phyloP scores from a whole-genome alignment of 2,797 vertebrate species.

The Centropyge bicolor region DNA sequence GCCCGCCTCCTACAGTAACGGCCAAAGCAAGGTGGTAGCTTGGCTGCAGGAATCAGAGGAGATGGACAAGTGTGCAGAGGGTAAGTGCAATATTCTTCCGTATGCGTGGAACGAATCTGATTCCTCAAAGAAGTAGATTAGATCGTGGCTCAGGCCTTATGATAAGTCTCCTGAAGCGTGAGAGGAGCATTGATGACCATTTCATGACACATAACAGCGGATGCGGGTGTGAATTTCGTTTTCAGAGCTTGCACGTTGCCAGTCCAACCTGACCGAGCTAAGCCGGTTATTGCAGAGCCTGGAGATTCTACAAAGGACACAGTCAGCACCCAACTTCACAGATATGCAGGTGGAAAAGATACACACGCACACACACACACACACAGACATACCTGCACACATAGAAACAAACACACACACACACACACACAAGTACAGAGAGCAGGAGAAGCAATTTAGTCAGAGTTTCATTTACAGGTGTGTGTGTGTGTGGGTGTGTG shows the following conservation, averaged over 20 bases:
- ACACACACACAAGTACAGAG: neutral
- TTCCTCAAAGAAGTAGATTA: slow-evolving; percentile 46
- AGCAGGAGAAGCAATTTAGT: neutral
- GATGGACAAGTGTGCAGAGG: slow-evolving; percentile 99
- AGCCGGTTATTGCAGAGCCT: slow-evolving; percentile 96
- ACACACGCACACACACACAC: neutral
- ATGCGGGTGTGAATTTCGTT: slow-evolving; percentile 57
- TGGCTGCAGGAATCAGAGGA: slow-evolving; percentile 99
- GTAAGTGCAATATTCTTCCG: slow-evolving; percentile 78
- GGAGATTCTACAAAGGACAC: slow-evolving; percentile 98
- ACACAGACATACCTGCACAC: neutral
- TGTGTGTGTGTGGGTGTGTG: slow-evolving; percentile 10
- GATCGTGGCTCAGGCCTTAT: slow-evolving; percentile 26
- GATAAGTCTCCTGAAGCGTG: slow-evolving; percentile 19
- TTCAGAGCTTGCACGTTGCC: slow-evolving; percentile 96
- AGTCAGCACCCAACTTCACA: slow-evolving; percentile 97
- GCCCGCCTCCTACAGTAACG: slow-evolving; percentile 93
- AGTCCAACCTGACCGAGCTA: slow-evolving; percentile 96
- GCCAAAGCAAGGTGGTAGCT: slow-evolving; percentile 96
- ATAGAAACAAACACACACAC: neutral
- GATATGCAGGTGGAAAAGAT: slow-evolving; percentile 95
- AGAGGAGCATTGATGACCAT: slow-evolving; percentile 35
- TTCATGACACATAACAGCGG: slow-evolving; percentile 33
- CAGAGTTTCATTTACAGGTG: slow-evolving; percentile 15
- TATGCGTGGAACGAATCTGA: slow-evolving; percentile 37